These are phyloP conservation scores for Onychostruthus taczanowskii DNA, from an alignment of 2,113 vertebrate species.

Conservation along the genomic window DNA sequence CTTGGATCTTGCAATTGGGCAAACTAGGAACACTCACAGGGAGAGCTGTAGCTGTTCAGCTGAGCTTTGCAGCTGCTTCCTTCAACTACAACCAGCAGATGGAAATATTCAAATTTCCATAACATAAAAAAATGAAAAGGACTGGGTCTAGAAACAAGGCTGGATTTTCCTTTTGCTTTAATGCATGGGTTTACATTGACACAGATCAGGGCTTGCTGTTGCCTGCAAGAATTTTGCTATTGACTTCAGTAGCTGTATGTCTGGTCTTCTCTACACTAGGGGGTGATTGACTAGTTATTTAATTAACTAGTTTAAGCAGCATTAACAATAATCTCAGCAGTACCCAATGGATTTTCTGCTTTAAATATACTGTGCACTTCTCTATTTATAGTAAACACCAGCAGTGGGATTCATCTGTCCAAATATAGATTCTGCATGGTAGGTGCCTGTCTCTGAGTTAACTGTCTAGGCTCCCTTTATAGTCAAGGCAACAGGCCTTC, in stretches of 20 bases:
- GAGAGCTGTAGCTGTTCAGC: not conserved
- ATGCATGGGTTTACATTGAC: not conserved
- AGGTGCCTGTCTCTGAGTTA: slow-evolving; percentile 46
- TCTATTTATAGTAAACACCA: slow-evolving; percentile 69
- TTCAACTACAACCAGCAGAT: not conserved
- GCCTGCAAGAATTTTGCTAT: not conserved
- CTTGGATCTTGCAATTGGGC: not conserved
- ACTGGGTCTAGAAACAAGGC: not conserved
- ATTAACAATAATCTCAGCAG: slow-evolving; percentile 64
- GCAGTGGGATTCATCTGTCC: slow-evolving; percentile 55
- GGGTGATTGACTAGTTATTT: slow-evolving; percentile 58
- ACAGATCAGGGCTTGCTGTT: not conserved
- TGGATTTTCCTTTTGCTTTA: not conserved
- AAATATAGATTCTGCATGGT: slow-evolving; percentile 57
- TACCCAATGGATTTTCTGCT: slow-evolving; percentile 60
- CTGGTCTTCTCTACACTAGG: not conserved
- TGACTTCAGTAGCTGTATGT: not conserved
- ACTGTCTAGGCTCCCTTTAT: not conserved
- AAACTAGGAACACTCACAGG: not conserved
- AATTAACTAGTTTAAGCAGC: slow-evolving; percentile 64
- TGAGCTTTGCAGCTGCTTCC: slow-evolving; percentile 1
- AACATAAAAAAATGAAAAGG: not conserved
- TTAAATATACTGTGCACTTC: slow-evolving; percentile 57
- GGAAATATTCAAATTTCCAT: not conserved
- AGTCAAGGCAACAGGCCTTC: slow-evolving; percentile 3